Conservation (phyloP, 2,113 vertebrate species). For the Chaenogobius annularis region DNA sequence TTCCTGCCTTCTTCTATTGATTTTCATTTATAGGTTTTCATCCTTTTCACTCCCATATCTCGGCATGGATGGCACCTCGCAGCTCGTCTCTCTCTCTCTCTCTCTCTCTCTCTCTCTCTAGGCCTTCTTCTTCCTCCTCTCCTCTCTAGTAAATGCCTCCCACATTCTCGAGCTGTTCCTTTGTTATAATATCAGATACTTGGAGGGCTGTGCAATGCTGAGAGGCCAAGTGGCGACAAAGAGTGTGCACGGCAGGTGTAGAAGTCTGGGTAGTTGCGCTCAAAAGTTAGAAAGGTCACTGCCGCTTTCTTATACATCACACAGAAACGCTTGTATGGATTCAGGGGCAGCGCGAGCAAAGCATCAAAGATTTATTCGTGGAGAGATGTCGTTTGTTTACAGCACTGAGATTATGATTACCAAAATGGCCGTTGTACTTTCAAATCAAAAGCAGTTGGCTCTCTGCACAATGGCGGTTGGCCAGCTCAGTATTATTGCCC, state of each 20-base stretch:
- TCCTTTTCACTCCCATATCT: slow-evolving; percentile 80
- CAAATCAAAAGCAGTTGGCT: background rate
- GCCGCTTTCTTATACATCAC: slow-evolving; percentile 17
- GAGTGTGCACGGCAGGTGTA: slow-evolving; percentile 50
- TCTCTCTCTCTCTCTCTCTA: slow-evolving; percentile 13
- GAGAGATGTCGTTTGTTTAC: slow-evolving; percentile 25
- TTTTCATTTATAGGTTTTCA: slow-evolving; percentile 84
- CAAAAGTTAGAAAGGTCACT: slow-evolving; percentile 59
- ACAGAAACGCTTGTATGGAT: slow-evolving; percentile 53
- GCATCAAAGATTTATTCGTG: slow-evolving; percentile 39
- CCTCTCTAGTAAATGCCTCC: slow-evolving; percentile 50
- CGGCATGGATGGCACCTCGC: slow-evolving; percentile 70
- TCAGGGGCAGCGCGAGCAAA: slow-evolving; percentile 46
- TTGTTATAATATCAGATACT: slow-evolving; percentile 59
- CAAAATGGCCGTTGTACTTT: slow-evolving; percentile 40
- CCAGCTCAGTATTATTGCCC: background rate
- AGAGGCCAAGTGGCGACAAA: slow-evolving; percentile 50
- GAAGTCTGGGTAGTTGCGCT: slow-evolving; percentile 43
- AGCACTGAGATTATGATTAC: slow-evolving; percentile 30
- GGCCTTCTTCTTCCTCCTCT: slow-evolving; percentile 51
- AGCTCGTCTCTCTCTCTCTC: slow-evolving; percentile 59
- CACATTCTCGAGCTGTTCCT: slow-evolving; percentile 54
- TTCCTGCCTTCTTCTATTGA: slow-evolving; percentile 80
- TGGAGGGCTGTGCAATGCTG: slow-evolving; percentile 32
- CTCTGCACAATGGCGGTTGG: too few relatives aligned